phyloP scores from a whole-genome alignment of 1,140 invertebrate genomes.

The Ostrea edulis region DNA sequence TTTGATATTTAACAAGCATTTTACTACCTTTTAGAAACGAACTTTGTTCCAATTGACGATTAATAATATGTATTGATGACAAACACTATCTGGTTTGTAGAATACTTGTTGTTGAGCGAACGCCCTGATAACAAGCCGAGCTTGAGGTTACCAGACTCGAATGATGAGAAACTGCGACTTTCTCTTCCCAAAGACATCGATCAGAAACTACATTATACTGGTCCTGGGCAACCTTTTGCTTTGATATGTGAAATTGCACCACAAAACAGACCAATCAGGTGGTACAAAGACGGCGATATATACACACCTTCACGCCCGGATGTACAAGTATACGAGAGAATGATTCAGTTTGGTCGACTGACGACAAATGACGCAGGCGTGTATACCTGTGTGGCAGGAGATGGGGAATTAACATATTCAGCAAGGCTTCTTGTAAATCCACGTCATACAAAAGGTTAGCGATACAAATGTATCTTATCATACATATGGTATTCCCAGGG shows the following conservation, averaged over 20 bases:
- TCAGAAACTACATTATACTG: neutral
- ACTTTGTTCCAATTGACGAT: no score
- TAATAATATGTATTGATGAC: neutral
- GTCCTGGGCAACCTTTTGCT: neutral
- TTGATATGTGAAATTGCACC: neutral
- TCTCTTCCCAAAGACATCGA: neutral
- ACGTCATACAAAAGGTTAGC: neutral
- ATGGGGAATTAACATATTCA: neutral
- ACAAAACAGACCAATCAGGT: neutral
- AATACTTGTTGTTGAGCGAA: neutral
- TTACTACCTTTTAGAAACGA: no score
- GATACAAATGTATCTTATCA: neutral
- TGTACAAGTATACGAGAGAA: neutral
- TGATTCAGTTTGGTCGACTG: neutral
- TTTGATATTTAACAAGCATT: no score
- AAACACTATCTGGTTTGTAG: neutral
- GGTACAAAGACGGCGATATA: neutral
- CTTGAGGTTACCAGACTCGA: neutral
- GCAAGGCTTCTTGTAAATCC: neutral
- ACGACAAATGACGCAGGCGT: neutral
- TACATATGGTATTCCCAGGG: no score
- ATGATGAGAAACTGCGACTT: neutral
- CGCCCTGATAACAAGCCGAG: neutral
- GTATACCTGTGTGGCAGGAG: neutral
- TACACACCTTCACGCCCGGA: neutral